A percentile compares a stretch with the other conserved stretches of the same genome.
phyloP scores from a whole-genome alignment of 2,797 vertebrate genomes.

The Pangasius larnaudii region DNA sequence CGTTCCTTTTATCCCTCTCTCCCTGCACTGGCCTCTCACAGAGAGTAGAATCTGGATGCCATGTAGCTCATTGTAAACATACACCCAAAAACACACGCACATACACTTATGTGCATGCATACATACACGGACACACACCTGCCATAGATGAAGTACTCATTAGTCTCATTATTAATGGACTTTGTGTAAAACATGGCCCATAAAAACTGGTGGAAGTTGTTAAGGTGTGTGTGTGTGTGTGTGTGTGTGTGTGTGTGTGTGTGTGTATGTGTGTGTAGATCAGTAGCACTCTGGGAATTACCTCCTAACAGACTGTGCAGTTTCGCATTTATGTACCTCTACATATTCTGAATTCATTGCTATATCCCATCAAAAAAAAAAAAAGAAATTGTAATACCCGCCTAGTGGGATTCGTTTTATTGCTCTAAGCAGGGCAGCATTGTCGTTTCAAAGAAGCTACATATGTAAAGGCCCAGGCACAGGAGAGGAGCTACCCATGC shows the following conservation, averaged over 20 bases:
- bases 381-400: constrained; percentile 65
- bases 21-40: constrained; percentile 56
- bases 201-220: constrained; percentile 56
- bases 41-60: constrained; percentile 71
- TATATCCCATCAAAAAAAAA: constrained; percentile 18
- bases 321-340: constrained; percentile 42
- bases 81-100: not conserved
- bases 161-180: constrained; percentile 75
- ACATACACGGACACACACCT: constrained; percentile 15
- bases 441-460: constrained; percentile 72
- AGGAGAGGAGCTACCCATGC: constrained; percentile 76
- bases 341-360: constrained; percentile 44
- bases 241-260: constrained; percentile 8
- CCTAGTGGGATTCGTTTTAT: constrained; percentile 66
- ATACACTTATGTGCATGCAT: not conserved
- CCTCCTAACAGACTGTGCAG: constrained; percentile 59
- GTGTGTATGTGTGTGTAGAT: constrained; percentile 44
- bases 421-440: constrained; percentile 74
- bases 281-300: constrained; percentile 60
- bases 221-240: constrained; percentile 36
- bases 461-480: constrained; percentile 80
- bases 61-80: constrained; percentile 75
- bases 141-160: constrained; percentile 65
- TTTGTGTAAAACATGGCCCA: constrained; percentile 68
- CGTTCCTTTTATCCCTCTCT: constrained; percentile 83